phyloP scores from a whole-genome alignment of 2,797 vertebrate species.

The Sternarchorhynchus goeldii region DNA sequence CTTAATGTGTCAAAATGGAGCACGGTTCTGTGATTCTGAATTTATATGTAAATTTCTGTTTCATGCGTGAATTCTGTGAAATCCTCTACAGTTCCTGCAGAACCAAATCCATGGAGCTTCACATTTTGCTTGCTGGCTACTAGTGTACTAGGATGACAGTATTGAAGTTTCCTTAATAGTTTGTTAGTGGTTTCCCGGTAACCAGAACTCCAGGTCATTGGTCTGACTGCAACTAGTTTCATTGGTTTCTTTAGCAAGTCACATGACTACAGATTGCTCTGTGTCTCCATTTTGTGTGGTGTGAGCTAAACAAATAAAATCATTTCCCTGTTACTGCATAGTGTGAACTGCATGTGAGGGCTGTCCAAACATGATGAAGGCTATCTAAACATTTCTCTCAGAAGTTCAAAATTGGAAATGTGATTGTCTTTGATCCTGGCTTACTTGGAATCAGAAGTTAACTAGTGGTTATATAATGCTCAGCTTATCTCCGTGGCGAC shows the following conservation, averaged over 20 bases:
- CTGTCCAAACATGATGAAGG: constrained; percentile 44
- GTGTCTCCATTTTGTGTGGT: not conserved
- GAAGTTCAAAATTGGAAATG: constrained; percentile 62
- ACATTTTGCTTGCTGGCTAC: no score
- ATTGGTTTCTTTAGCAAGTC: not conserved
- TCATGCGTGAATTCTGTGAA: no score
- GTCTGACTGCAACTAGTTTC: not conserved
- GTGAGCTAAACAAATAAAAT: constrained; percentile 8
- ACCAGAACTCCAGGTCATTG: not conserved
- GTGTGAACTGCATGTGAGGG: constrained; percentile 14
- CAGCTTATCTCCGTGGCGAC: constrained; percentile 3
- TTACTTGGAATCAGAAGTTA: constrained; percentile 53
- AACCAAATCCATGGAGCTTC: no score
- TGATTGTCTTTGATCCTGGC: constrained; percentile 59
- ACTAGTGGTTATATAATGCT: constrained; percentile 48
- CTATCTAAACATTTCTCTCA: constrained; percentile 56
- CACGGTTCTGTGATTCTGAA: no score
- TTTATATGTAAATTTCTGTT: no score
- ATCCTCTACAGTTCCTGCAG: no score
- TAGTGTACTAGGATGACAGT: no score
- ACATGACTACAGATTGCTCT: not conserved
- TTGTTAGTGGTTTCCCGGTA: not conserved
- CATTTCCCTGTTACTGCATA: not conserved
- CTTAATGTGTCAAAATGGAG: no score
- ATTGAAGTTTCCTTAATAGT: no score